phyloP scores from a whole-genome alignment of 1,140 invertebrate species.

The Neodiprion virginianus region DNA sequence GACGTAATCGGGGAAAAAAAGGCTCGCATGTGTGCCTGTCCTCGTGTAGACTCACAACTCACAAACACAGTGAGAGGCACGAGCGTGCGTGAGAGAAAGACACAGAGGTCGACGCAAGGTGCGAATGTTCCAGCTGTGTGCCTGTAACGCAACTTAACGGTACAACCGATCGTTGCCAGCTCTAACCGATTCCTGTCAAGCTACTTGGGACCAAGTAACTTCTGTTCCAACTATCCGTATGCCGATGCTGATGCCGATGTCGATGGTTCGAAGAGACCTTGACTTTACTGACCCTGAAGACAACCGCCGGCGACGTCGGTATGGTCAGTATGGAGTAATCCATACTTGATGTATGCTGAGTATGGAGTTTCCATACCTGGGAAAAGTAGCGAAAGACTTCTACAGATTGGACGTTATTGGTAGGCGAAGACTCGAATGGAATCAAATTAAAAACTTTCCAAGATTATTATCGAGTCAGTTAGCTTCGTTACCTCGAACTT shows the following conservation, averaged over 20 bases:
- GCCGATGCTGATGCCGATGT: not conserved
- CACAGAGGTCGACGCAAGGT: constrained; percentile 3
- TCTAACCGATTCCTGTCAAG: not conserved
- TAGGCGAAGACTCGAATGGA: too few relatives aligned
- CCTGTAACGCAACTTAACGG: not conserved
- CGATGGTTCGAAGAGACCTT: not conserved
- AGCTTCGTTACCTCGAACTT: too few relatives aligned
- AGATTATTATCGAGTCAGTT: too few relatives aligned
- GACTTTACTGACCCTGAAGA: not conserved
- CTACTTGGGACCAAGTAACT: not conserved
- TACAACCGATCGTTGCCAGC: not conserved
- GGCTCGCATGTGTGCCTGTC: not conserved
- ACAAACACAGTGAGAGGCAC: not conserved
- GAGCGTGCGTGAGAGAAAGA: constrained; percentile 26
- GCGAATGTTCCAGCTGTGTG: not conserved
- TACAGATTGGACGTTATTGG: too few relatives aligned
- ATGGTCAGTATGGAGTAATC: too few relatives aligned
- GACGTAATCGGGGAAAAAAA: constrained; percentile 43
- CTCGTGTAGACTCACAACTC: too few relatives aligned
- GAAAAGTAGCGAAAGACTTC: not conserved
- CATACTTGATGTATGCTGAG: too few relatives aligned
- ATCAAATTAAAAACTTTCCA: too few relatives aligned
- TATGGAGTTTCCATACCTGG: too few relatives aligned
- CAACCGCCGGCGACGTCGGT: too few relatives aligned
- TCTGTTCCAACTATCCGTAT: not conserved